Conservation (phyloP, 1,140 invertebrate genomes). For the Holcopasites calliopsidis region DNA sequence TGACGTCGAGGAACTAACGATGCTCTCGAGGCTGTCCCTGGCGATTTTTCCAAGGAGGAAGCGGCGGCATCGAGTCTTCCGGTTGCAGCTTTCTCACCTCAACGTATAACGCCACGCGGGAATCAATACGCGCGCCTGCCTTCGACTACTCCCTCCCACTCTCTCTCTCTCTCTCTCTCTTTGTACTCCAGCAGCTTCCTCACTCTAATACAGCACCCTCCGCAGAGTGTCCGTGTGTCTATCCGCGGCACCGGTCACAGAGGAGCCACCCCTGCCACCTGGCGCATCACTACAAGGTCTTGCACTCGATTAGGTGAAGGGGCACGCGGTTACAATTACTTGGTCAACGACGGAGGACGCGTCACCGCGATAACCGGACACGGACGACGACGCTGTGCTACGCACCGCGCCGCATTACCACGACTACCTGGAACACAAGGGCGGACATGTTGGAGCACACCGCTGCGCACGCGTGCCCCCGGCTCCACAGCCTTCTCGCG, state of each 20-base stretch:
- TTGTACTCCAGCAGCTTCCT: slow-evolving; percentile 4
- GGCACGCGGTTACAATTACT: neutral
- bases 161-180: slow-evolving; percentile 8
- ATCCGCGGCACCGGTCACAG: neutral
- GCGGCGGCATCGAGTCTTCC: slow-evolving; percentile 54
- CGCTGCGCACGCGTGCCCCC: slow-evolving; percentile 49
- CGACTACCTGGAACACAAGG: slow-evolving; percentile 52
- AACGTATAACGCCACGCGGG: slow-evolving; percentile 64
- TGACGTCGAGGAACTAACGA: too few relatives aligned
- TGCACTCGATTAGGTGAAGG: too few relatives aligned
- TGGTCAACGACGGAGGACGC: neutral
- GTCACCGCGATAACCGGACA: neutral
- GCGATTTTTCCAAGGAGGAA: slow-evolving; percentile 49
- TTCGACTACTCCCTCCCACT: slow-evolving; percentile 50
- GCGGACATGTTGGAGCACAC: slow-evolving; percentile 56
- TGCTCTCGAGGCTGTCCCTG: too few relatives aligned
- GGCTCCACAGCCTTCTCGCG: slow-evolving; percentile 21
- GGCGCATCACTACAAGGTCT: too few relatives aligned
- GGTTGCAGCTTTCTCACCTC: slow-evolving; percentile 66
- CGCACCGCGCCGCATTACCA: slow-evolving; percentile 60
- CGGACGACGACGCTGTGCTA: slow-evolving; percentile 43
- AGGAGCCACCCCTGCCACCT: too few relatives aligned
- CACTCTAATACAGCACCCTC: neutral
- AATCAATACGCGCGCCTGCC: slow-evolving; percentile 65
- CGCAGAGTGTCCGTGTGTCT: slow-evolving; percentile 1